phyloP scores from a whole-genome alignment of 2,113 vertebrate genomes.

The Callipepla squamata region DNA sequence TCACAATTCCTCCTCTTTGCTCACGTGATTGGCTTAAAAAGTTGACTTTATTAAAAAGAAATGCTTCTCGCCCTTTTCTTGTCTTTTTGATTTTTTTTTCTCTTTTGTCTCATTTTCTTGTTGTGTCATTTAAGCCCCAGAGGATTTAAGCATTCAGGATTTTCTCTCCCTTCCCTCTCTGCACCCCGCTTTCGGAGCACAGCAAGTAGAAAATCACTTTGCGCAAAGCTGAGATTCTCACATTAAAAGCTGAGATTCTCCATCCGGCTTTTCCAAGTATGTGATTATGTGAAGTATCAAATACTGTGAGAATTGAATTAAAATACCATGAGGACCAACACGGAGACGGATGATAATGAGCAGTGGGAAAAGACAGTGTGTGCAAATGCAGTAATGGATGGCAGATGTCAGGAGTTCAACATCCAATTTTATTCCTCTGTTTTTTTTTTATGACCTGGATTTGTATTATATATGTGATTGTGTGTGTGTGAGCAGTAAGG shows the following conservation, averaged over 20 bases:
- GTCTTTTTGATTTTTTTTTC: neutral
- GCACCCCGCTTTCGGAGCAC: constrained; percentile 13
- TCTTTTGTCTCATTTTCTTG: neutral
- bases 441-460: constrained; percentile 58
- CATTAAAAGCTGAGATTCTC: constrained; percentile 39
- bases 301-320: constrained; percentile 54
- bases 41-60: constrained; percentile 57
- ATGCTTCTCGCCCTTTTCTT: neutral
- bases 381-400: constrained; percentile 62
- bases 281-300: constrained; percentile 49
- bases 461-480: constrained; percentile 3
- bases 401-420: constrained; percentile 62
- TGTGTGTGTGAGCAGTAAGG: neutral
- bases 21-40: constrained; percentile 10
- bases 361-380: constrained; percentile 4
- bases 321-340: constrained; percentile 2
- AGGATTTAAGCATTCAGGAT: constrained; percentile 17
- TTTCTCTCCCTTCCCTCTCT: neutral
- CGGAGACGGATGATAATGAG: constrained; percentile 64
- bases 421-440: constrained; percentile 49
- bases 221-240: constrained; percentile 30
- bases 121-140: neutral
- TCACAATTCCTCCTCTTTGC: neutral
- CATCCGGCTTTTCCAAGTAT: constrained; percentile 29
- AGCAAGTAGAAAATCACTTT: constrained; percentile 36